phyloP scores from a whole-genome alignment of 2,888 invertebrate species.

The Athrips mouffetella region DNA sequence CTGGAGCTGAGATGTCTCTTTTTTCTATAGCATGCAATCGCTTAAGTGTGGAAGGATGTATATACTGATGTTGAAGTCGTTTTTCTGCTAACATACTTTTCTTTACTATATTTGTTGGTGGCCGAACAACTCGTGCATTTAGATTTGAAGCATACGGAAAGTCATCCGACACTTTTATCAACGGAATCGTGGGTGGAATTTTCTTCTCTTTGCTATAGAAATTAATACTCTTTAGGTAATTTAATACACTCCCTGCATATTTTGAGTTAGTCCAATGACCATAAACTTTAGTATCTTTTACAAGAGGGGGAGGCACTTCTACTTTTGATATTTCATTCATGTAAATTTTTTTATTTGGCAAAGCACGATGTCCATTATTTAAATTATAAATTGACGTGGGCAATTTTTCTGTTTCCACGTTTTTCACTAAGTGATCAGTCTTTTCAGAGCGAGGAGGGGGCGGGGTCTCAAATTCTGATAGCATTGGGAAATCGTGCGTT shows the following conservation, averaged over 20 bases:
- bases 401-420: slow-evolving; percentile 24
- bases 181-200: slow-evolving; percentile 50
- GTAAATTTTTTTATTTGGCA: slow-evolving; percentile 20
- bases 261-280: slow-evolving; percentile 64
- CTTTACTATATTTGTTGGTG: slow-evolving; percentile 46
- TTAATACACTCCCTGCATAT: slow-evolving; percentile 58
- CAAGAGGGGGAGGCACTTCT: slow-evolving; percentile 50
- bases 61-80: slow-evolving; percentile 29
- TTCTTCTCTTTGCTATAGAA: slow-evolving; percentile 44
- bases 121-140: slow-evolving; percentile 44
- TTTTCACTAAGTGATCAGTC: slow-evolving; percentile 29
- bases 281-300: slow-evolving; percentile 46
- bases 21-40: slow-evolving; percentile 18
- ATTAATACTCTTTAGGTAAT: slow-evolving; percentile 60
- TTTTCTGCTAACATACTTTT: slow-evolving; percentile 40
- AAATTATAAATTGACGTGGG: slow-evolving; percentile 29
- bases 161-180: slow-evolving; percentile 49
- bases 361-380: slow-evolving; percentile 21
- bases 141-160: slow-evolving; percentile 59
- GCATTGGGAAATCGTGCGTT: slow-evolving; percentile 31
- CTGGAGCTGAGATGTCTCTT: slow-evolving; percentile 35
- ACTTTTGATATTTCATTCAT: slow-evolving; percentile 37
- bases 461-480: slow-evolving; percentile 57
- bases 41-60: neutral
- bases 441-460: slow-evolving; percentile 36